Evolutionary conservation across 2,888 invertebrate genomes (phyloP).

Genomic region (Subacronicta megacephala): DNA sequence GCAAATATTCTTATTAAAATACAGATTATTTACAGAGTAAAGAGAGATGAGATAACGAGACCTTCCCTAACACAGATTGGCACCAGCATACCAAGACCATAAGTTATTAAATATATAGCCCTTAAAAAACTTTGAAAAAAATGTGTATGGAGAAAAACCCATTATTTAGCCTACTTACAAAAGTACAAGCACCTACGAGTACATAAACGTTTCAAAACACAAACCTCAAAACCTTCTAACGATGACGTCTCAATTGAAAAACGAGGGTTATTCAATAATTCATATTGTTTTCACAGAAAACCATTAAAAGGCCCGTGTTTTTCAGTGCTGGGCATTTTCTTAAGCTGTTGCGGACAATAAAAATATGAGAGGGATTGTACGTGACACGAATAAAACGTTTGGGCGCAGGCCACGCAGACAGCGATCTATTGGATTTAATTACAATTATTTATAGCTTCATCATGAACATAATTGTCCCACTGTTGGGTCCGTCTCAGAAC

Average conservation of each 20-base stretch:
- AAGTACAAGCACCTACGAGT: background rate
- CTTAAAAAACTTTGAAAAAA: no score
- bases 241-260: slow-evolving; percentile 38
- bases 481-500: no score
- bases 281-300: slow-evolving; percentile 65
- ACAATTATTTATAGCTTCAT: no score
- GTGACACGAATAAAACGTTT: slow-evolving; percentile 65
- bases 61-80: no score
- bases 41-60: no score
- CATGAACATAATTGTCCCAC: no score
- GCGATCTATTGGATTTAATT: slow-evolving; percentile 14
- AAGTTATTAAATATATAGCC: no score
- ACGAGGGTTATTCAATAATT: slow-evolving; percentile 60
- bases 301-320: slow-evolving; percentile 70
- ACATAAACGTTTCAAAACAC: slow-evolving; percentile 4
- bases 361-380: slow-evolving; percentile 67
- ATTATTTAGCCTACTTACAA: background rate
- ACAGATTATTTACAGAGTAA: no score
- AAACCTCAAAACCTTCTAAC: slow-evolving; percentile 14
- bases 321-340: slow-evolving; percentile 64
- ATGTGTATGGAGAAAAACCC: background rate
- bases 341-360: slow-evolving; percentile 72
- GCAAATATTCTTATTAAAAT: no score
- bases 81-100: no score
- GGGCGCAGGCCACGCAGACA: slow-evolving; percentile 27